A percentile compares a stretch with the other conserved stretches of the same genome.
phyloP scores from a whole-genome alignment of 2,797 vertebrate genomes.

The Remorina albescens region DNA sequence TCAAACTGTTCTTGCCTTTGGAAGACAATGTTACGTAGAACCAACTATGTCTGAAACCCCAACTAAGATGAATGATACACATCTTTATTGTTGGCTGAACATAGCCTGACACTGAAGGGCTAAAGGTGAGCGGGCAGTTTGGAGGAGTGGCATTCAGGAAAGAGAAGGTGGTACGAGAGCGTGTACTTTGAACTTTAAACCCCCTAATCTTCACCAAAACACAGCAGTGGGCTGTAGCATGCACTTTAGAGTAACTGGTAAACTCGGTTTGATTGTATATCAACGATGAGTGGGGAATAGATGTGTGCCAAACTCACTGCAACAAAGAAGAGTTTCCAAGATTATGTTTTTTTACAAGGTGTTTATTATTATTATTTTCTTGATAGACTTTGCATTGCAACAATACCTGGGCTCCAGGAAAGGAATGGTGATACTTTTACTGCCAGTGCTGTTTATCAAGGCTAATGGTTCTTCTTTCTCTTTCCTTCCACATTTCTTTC shows the following conservation, averaged over 20 bases:
- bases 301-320: background rate
- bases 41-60: background rate
- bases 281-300: background rate
- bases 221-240: background rate
- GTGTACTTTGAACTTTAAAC: background rate
- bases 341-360: background rate
- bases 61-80: background rate
- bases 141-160: background rate
- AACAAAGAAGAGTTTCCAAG: background rate
- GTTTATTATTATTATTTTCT: too few relatives aligned
- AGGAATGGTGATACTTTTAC: background rate
- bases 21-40: background rate
- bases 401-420: background rate
- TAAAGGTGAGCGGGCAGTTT: background rate
- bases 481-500: background rate
- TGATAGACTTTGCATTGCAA: background rate
- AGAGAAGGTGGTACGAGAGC: background rate
- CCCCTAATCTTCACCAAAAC: background rate
- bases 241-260: background rate
- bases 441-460: background rate
- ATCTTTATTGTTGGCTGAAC: background rate
- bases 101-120: background rate
- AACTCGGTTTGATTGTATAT: background rate
- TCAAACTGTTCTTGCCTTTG: background rate
- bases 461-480: background rate